phyloP scores from a whole-genome alignment of 2,113 vertebrate genomes.

The Orientallactaga bullata region DNA sequence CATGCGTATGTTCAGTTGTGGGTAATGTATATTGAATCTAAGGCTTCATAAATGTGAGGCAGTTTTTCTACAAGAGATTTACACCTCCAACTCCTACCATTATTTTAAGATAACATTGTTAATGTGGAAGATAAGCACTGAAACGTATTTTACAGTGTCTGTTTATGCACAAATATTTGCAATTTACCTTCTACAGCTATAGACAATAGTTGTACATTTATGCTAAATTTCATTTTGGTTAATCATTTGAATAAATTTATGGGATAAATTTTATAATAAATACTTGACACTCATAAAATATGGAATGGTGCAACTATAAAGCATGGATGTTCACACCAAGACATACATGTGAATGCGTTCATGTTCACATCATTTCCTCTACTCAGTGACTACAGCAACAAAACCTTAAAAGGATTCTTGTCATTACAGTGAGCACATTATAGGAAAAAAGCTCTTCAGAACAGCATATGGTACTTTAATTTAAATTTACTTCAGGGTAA shows the following conservation, averaged over 20 bases:
- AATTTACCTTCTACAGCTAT: neutral
- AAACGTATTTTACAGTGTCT: neutral
- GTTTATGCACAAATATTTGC: neutral
- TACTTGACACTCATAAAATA: neutral
- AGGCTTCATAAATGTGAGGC: too few relatives aligned
- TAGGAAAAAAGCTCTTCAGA: slow-evolving; percentile 48
- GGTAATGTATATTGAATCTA: neutral
- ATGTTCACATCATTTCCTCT: neutral
- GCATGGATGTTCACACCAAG: neutral
- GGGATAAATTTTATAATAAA: neutral
- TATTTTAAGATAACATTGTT: neutral
- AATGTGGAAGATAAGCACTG: too few relatives aligned
- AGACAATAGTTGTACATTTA: neutral
- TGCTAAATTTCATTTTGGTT: neutral
- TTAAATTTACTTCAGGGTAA: slow-evolving; percentile 62
- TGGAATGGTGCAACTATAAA: neutral
- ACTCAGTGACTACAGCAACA: neutral
- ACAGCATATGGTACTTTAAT: slow-evolving; percentile 68
- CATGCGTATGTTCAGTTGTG: too few relatives aligned
- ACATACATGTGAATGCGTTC: neutral
- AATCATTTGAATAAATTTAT: neutral
- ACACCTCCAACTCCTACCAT: neutral
- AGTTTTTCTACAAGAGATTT: neutral
- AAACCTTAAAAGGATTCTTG: neutral
- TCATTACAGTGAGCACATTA: slow-evolving; percentile 38